Percentiles rank a stretch among this genome's conserved stretches.
These are phyloP conservation scores for Buphagus erythrorhynchus DNA, from an alignment of 2,797 vertebrate species.

Conservation along the genomic window DNA sequence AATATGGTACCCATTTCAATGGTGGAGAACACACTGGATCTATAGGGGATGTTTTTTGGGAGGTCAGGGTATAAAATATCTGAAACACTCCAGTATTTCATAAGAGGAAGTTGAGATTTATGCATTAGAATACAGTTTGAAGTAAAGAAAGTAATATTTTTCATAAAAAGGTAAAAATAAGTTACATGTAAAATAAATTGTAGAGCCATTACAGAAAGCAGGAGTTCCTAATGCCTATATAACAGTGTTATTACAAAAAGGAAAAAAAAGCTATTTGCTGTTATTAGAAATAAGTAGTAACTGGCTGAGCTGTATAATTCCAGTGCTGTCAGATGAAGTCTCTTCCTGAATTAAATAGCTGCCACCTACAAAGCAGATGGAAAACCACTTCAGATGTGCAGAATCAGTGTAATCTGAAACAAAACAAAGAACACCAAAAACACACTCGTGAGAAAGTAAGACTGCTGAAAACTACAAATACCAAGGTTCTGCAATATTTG, in stretches of 20 bases:
- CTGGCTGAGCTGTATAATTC: slow-evolving; percentile 9
- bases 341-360: slow-evolving; percentile 39
- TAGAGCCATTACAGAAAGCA: not conserved
- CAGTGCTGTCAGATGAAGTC: slow-evolving; percentile 29
- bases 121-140: not conserved
- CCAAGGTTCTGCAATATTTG: not conserved
- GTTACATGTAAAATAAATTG: not conserved
- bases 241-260: not conserved
- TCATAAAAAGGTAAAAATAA: not conserved
- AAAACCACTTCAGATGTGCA: slow-evolving; percentile 1
- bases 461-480: not conserved
- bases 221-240: not conserved
- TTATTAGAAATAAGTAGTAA: slow-evolving; percentile 27
- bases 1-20: not conserved
- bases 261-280: not conserved
- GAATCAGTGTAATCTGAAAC: slow-evolving; percentile 21
- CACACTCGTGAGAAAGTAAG: not conserved
- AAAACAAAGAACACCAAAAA: slow-evolving; percentile 3
- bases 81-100: not conserved
- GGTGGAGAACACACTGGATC: not conserved
- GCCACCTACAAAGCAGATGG: slow-evolving; percentile 15
- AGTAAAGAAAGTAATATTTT: not conserved
- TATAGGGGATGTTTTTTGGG: not conserved
- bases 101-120: not conserved
- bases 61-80: not conserved